Evolutionary conservation across 2,797 vertebrate genomes (phyloP).

Genomic region (Tinamus major): DNA sequence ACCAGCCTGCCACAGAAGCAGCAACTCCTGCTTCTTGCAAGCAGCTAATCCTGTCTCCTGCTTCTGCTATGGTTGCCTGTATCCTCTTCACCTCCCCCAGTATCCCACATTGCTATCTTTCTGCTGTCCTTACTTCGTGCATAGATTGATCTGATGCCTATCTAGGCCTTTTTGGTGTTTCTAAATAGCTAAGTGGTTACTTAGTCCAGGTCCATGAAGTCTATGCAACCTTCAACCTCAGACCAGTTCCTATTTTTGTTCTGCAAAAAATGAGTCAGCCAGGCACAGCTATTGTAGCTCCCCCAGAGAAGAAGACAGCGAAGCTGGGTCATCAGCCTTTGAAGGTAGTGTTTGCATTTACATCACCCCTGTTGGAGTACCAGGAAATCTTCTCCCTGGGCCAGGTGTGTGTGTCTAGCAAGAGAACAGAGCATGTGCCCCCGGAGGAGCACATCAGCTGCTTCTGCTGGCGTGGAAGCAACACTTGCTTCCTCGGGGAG

Average conservation of each 20-base stretch:
- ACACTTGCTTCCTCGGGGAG: background rate
- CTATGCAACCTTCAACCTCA: background rate
- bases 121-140: background rate
- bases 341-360: background rate
- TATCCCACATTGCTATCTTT: accelerated
- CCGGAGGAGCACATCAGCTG: background rate
- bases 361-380: background rate
- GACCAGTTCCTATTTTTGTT: background rate
- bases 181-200: background rate
- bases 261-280: background rate
- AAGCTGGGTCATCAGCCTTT: background rate
- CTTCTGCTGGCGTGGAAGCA: background rate
- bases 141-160: background rate
- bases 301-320: background rate
- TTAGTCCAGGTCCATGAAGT: background rate
- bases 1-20: background rate
- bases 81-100: accelerated
- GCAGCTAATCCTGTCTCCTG: background rate
- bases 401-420: constrained; percentile 29
- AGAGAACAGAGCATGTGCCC: constrained; percentile 3
- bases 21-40: accelerated
- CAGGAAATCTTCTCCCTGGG: constrained; percentile 17
- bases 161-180: background rate
- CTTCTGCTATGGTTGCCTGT: background rate
- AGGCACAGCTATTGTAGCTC: background rate